Evolutionary conservation across 2,797 vertebrate species (phyloP), one percentile per base, ranked within the genome.

Genomic region (Gymnodraco acuticeps): DNA sequence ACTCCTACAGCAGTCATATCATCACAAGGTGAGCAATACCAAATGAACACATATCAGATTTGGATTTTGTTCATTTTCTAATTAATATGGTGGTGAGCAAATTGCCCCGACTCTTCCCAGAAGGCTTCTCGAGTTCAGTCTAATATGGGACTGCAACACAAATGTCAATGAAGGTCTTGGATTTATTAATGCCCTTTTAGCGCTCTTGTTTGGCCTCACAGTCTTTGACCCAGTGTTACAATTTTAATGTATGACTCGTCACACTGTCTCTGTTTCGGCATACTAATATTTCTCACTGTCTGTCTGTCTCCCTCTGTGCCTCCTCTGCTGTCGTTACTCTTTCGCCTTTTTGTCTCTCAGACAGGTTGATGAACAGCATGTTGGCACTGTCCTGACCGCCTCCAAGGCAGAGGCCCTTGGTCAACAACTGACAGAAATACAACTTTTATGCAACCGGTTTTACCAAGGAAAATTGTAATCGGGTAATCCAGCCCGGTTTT

Each of bases 321-420:
- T 55, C 64, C 20, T 56, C 55, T 45, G n/a, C 27, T 70, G 52
- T 73, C 64, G n/a, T 42, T 41, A 66, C 4, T 52, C 48, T 41
- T 52, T 50, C 10, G 5, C 41, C 45, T 47, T 38, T n/a, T 67
- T 62, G 62, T 65, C 54, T 46, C 16, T 54, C 53, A 69, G 54
- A 53, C 55, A 19, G 59, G 52, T 31, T 58, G 70, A 73, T 54
- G 47, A 65, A 71, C 64, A 59, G 75, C 71, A 68, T 69, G 56
- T 80, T 86, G 87, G 77, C 72, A 11, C 50, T 10, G 41, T 50
- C 47, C 14, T 3, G 27, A 10, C 50, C n/a, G 45, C 23, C 70
- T 65, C 23, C 0, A 11, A 71, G 42, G 16, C 56, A 27, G 64
- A 63, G 53, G 65, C 66, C 73, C 58, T 59, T 60, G 53, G 10